These are phyloP conservation scores for Nycteola revayana DNA, from an alignment of 2,888 invertebrate species.

Conservation along the genomic window DNA sequence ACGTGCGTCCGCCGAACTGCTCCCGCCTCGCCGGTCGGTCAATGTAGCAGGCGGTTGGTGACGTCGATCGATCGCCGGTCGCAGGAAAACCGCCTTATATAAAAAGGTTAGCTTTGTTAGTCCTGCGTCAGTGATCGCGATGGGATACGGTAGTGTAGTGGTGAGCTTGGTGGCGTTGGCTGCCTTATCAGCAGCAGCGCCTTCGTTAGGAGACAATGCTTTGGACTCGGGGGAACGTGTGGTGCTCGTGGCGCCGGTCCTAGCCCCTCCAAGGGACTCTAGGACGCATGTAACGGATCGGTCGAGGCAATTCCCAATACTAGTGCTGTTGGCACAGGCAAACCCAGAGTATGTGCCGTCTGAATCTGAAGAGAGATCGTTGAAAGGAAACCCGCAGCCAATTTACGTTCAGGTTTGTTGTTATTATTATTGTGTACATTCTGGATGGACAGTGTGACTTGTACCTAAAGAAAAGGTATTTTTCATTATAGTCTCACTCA, in stretches of 20 bases:
- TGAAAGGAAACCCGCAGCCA: slow-evolving; percentile 52
- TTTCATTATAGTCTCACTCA: too few relatives aligned
- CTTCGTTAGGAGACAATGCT: slow-evolving; percentile 59
- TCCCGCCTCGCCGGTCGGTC: slow-evolving; percentile 40
- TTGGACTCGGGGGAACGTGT: slow-evolving; percentile 60
- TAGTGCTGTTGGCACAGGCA: slow-evolving; percentile 57
- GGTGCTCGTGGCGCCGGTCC: slow-evolving; percentile 65
- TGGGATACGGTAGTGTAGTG: slow-evolving; percentile 62
- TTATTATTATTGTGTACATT: not conserved
- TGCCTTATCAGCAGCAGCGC: slow-evolving; percentile 46
- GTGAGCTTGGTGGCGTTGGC: slow-evolving; percentile 56
- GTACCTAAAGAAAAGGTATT: too few relatives aligned
- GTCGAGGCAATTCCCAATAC: slow-evolving; percentile 68
- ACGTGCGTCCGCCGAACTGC: slow-evolving; percentile 41
- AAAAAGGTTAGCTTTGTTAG: slow-evolving; percentile 64
- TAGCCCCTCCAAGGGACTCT: slow-evolving; percentile 68
- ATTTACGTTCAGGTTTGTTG: slow-evolving; percentile 67
- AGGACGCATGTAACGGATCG: slow-evolving; percentile 57
- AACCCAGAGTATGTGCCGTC: slow-evolving; percentile 38
- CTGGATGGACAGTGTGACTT: too few relatives aligned
- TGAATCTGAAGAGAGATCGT: slow-evolving; percentile 60
- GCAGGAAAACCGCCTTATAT: slow-evolving; percentile 64
- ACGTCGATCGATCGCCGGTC: slow-evolving; percentile 48
- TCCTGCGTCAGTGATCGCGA: slow-evolving; percentile 70
- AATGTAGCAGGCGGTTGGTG: slow-evolving; percentile 39